Percentiles rank a stretch among this genome's conserved stretches.
These are phyloP conservation scores for Piezodorus guildinii DNA, from an alignment of 1,140 invertebrate genomes.

Conservation along the genomic window DNA sequence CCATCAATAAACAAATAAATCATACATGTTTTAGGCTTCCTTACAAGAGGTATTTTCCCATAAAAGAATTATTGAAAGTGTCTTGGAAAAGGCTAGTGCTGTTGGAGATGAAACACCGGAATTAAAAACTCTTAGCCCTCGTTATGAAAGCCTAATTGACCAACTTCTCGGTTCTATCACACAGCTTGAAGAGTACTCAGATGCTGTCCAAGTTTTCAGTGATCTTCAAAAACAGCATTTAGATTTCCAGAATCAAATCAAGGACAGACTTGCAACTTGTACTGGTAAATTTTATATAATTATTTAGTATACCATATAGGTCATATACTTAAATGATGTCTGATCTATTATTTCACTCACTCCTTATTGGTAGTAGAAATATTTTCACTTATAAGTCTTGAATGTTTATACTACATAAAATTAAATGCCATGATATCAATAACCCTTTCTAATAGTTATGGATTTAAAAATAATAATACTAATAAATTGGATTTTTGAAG, in stretches of 20 bases:
- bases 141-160: conserved; percentile 59
- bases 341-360: too few species aligned
- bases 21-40: conserved; percentile 40
- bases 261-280: conserved; percentile 64
- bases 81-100: conserved; percentile 74
- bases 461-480: too few species aligned
- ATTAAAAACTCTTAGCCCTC: conserved; percentile 44
- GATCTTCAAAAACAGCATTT: conserved; percentile 73
- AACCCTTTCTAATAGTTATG: too few species aligned
- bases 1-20: too few species aligned
- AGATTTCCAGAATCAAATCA: conserved; percentile 77
- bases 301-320: too few species aligned
- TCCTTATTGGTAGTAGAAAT: too few species aligned
- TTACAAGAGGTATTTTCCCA: conserved; percentile 83
- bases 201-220: conserved; percentile 69
- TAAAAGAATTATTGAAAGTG: conserved; percentile 76
- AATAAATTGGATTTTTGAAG: too few species aligned
- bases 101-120: conserved; percentile 45
- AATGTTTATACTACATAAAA: too few species aligned
- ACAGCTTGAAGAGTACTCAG: conserved; percentile 59
- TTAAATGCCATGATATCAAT: too few species aligned
- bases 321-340: too few species aligned
- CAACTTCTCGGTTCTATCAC: conserved; percentile 48
- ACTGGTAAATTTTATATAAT: conserved; percentile 34
- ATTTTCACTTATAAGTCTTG: too few species aligned